Evolutionary conservation across 1,140 invertebrate species (phyloP).

Genomic region (Onthophagus taurus): DNA sequence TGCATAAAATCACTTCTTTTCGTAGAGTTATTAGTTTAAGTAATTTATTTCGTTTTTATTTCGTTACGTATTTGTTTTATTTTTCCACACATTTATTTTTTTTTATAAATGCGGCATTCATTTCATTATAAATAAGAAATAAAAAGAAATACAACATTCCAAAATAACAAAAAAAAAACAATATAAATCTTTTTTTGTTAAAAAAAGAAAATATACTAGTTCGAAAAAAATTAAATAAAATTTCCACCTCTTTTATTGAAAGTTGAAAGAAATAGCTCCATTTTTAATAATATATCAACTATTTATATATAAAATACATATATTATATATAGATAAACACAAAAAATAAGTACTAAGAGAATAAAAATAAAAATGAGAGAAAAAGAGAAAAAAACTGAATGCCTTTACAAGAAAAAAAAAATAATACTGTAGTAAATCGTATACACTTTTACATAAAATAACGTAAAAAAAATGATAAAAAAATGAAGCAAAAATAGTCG

Average conservation of each 20-base stretch:
- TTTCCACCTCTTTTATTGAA: too few species aligned
- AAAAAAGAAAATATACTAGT: too few species aligned
- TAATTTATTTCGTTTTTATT: too few species aligned
- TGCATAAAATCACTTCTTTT: too few species aligned
- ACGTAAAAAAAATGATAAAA: conserved; percentile 23
- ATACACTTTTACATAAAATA: conserved; percentile 40
- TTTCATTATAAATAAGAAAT: too few species aligned
- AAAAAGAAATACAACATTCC: too few species aligned
- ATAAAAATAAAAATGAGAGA: too few species aligned
- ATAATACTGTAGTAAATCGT: conserved; percentile 37
- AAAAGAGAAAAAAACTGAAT: conserved; percentile 36
- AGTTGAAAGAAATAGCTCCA: conserved; percentile 15
- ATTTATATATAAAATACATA: conserved; percentile 34
- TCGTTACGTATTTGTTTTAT: too few species aligned
- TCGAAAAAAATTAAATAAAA: neutral
- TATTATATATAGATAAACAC: conserved; percentile 26
- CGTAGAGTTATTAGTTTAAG: too few species aligned
- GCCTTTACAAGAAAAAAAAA: conserved; percentile 37
- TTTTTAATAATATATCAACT: conserved; percentile 27
- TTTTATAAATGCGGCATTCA: too few species aligned
- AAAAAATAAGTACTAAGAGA: conserved; percentile 38
- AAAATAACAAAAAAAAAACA: conserved; percentile 1
- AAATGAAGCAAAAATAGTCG: conserved; percentile 27
- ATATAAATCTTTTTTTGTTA: conserved; percentile 4
- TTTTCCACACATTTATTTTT: too few species aligned